Base-by-base conservation (phyloP, 35 echinoderm and acorn worm genomes). In the Chiridota heheva region DNA sequence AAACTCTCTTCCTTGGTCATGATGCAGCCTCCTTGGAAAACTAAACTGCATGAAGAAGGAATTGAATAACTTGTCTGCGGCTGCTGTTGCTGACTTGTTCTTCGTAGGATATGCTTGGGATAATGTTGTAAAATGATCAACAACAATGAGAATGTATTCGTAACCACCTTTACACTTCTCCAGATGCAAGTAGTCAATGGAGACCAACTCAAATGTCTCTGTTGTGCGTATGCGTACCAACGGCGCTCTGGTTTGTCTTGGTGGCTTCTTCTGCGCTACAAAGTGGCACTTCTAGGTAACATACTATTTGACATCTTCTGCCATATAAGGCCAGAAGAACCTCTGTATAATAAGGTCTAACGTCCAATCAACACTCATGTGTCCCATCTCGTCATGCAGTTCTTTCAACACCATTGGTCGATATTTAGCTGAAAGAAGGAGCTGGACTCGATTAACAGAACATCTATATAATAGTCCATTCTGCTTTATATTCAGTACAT, bases 261-360 rank as follows among this genome's bases (percentile, higher is more conserved):
- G 53, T 1, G 80, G 63, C n/a, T n/a, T n/a, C n/a, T n/a, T n/a
- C n/a, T n/a, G n/a, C n/a, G n/a, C n/a, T n/a, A n/a, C n/a, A n/a
- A n/a, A n/a, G n/a, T n/a, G n/a, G 58, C 82, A 91, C 17, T 40
- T 15, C 17, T 86, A 57, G 2, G 39, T 53, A 20, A 86, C 72
- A 31, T 80, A 47, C 20, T 86, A 3, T 28, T 85, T 75, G 2
- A 91, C 73, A 22, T 79, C 37, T 39, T 27, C 40, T 58, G 38
- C 35, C 88, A 91, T 91, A 17, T 73, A 1, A 7, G 89, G 89
- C 89, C 89, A 90, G 37, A 83, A 91, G 42, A 91, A 91, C 46
- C 82, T 64, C 18, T 86, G 58, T 63, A 71, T 69, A 20, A 82
- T 74, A n/a, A 90, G 44, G 7, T 84, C n/a, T n/a, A n/a, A n/a